Evolutionary conservation across 2,888 invertebrate genomes (phyloP).

Genomic region (Heliothis peltigera): DNA sequence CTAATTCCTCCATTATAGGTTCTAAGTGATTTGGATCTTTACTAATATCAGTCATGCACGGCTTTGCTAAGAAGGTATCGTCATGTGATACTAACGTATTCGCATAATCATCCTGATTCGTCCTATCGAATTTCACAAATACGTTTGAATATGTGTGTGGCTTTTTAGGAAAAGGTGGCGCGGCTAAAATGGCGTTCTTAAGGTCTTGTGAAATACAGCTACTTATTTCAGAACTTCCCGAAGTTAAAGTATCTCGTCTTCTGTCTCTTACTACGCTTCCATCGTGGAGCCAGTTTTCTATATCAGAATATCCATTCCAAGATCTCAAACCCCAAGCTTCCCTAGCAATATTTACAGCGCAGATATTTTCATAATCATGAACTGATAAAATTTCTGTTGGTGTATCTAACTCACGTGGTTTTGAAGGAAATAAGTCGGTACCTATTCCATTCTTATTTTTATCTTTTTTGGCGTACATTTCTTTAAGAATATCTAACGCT

Average conservation of each 20-base stretch:
- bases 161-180: slow-evolving; percentile 85
- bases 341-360: slow-evolving; percentile 91
- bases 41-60: slow-evolving; percentile 86
- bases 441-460: slow-evolving; percentile 79
- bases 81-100: slow-evolving; percentile 88
- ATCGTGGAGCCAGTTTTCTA: slow-evolving; percentile 91
- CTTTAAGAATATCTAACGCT: slow-evolving; percentile 87
- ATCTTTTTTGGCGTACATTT: slow-evolving; percentile 88
- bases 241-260: slow-evolving; percentile 89
- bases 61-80: slow-evolving; percentile 89
- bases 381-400: slow-evolving; percentile 90
- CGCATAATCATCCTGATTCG: slow-evolving; percentile 86
- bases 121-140: slow-evolving; percentile 84
- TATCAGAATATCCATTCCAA: slow-evolving; percentile 92
- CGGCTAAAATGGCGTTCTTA: slow-evolving; percentile 82
- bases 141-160: slow-evolving; percentile 86
- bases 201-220: slow-evolving; percentile 86
- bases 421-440: slow-evolving; percentile 76
- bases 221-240: slow-evolving; percentile 89
- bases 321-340: slow-evolving; percentile 91
- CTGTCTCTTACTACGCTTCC: slow-evolving; percentile 91
- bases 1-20: slow-evolving; percentile 90
- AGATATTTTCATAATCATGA: slow-evolving; percentile 92
- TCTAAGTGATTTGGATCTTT: slow-evolving; percentile 89
- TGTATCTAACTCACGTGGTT: slow-evolving; percentile 86